Evolutionary conservation across 2,888 invertebrate genomes (phyloP).

Genomic region (Tolmerus cingulatus): DNA sequence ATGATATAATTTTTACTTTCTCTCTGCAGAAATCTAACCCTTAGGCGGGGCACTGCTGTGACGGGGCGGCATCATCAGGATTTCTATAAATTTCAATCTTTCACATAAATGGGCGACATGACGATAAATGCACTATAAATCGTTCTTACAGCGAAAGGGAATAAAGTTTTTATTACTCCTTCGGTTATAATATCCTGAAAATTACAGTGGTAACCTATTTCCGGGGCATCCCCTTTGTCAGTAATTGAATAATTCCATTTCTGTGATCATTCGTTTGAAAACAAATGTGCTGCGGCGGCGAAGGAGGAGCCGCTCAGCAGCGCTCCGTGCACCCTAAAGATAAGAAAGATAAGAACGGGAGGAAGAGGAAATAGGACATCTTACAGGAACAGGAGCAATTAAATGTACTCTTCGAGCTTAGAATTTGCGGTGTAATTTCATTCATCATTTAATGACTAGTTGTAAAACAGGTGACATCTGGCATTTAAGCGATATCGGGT

Average conservation of each 20-base stretch:
- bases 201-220: not conserved
- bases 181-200: not conserved
- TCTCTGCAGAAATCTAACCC: not conserved
- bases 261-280: not conserved
- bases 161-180: not conserved
- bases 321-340: not conserved
- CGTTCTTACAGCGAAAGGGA: not conserved
- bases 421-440: not conserved
- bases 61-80: not conserved
- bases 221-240: not conserved
- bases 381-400: not conserved
- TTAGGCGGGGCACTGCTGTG: not conserved
- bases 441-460: slow-evolving; percentile 6
- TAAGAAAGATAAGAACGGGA: not conserved
- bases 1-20: not conserved
- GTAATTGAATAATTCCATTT: not conserved
- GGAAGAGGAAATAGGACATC: not conserved
- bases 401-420: not conserved
- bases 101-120: not conserved
- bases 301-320: not conserved
- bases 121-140: not conserved
- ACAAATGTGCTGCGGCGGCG: not conserved
- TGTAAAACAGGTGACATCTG: slow-evolving; percentile 6
- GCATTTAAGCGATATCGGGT: not conserved
- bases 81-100: not conserved